Evolutionary conservation across 2,797 vertebrate genomes (phyloP), one percentile per base, ranked within the genome.

Genomic region (Trachops cirrhosus): DNA sequence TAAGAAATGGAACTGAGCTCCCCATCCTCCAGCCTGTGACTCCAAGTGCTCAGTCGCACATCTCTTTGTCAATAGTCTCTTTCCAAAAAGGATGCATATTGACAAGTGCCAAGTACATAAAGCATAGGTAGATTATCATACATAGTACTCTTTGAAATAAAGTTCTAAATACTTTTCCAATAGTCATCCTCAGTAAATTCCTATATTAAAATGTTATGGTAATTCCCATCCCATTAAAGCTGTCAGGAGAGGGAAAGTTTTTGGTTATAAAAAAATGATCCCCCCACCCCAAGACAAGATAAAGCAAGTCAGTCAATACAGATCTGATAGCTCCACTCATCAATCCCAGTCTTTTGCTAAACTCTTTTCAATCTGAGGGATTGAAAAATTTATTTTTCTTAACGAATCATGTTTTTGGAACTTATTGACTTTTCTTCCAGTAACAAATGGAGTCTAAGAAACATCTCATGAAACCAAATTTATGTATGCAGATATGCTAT

Each of bases 251-350:
- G 44, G 54, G 34, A 83, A 24, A 21, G 44, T 44, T 75, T 95
- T 95, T 97, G 37, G 44, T 88, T 75, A 5, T 89, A 93, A 98
- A 95, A 97, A 96, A 97, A 95, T 96, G 67, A 78, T 90, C 46
- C n/a, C n/a, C 0, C 7, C 22, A 10, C 29, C 3, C 57, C 57
- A 89, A 85, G 86, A 94, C 16, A 90, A 91, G 67, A 46, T 82
- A 97, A 68, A 83, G 22, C 79, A 96, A 96, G 89, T 52, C 93
- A 68, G 52, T 4, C 24, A 67, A 41, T 32, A 70, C 57, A 91
- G 86, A 89, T 41, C 2, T 96, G 93, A 95, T 86, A 91, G 24
- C 78, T 94, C 64, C 48, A 95, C 62, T 67, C 3, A 71, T 93
- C 41, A 85, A 37, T 41, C 57, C 7, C 12, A 57, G 37, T 68